Conservation (phyloP, 2,888 invertebrate species). For the Dexiosoma caninum region DNA sequence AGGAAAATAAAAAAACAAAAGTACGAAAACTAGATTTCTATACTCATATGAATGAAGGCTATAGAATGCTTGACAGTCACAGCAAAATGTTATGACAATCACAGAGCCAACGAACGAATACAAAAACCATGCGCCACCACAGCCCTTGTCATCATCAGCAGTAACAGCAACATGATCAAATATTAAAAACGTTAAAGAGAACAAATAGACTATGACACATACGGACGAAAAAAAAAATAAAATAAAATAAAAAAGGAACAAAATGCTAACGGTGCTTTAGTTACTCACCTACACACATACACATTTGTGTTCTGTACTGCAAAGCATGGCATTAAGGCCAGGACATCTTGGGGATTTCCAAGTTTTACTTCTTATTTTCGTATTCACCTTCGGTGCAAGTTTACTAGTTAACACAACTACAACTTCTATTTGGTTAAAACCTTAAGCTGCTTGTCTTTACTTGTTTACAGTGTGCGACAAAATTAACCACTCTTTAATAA, state of each 20-base stretch:
- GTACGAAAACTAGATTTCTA: neutral
- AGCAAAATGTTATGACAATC: constrained; percentile 1
- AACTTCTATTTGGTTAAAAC: constrained; percentile 27
- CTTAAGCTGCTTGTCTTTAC: constrained; percentile 24
- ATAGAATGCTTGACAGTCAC: neutral
- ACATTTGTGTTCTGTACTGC: neutral
- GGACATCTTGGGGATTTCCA: constrained; percentile 73
- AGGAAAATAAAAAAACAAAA: no score
- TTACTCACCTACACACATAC: neutral
- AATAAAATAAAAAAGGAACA: neutral
- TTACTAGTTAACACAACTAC: constrained; percentile 33
- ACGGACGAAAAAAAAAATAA: neutral
- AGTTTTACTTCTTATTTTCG: constrained; percentile 45
- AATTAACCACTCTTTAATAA: neutral
- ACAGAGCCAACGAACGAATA: neutral
- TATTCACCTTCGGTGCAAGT: constrained; percentile 67
- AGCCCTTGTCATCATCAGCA: constrained; percentile 10
- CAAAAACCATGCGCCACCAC: constrained; percentile 7
- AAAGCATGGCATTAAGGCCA: constrained; percentile 72
- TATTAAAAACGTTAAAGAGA: constrained; percentile 30
- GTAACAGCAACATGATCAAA: constrained; percentile 48
- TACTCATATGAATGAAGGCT: neutral
- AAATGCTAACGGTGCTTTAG: neutral
- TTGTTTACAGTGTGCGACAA: neutral
- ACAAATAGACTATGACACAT: constrained; percentile 31